Evolutionary conservation across 2,888 invertebrate genomes (phyloP), one percentile per base, ranked within the genome.

Genomic region (Xiphydria camelus): DNA sequence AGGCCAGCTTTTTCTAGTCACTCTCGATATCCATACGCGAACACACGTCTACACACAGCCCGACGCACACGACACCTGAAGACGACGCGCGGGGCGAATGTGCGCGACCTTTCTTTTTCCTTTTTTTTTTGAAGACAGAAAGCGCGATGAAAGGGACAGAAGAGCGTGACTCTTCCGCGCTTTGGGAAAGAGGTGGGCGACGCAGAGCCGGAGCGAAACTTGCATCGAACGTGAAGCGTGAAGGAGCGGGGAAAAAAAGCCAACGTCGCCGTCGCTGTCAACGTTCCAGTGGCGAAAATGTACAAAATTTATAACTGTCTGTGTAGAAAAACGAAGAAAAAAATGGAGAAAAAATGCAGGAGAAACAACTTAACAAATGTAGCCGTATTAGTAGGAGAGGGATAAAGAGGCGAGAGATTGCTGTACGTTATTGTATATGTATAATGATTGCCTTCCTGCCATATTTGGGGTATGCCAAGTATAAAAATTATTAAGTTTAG

Each of bases 381-480:
- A 53, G 56, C 53, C 39, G 56, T 51, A 47, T 51, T 53, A 49
- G 40, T 44, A 49, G n/a, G n/a, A n/a, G n/a, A n/a, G n/a, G 42
- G 39, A 38, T 41, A 41, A 26, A 4, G 29, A 29, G 35, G 40
- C n/a, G 45, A 64, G 62, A 68, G 73, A 75, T 76, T 74, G 76
- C 77, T 77, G 76, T 77, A 75, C 72, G 74, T 75, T 70, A 68
- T 73, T 67, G 76, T 76, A 70, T n/a, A n/a, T n/a, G n/a, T 76
- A 75, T 78, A 77, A 77, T 77, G 77, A 81, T 80, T 82, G 82
- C 82, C 82, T 83, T 82, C 82, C 82, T 82, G 82, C 82, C 82
- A 80, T 75, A 74, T 75, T 76, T 76, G 78, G 81, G 82, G 82
- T 82, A 78, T 81, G 79, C 82, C 81, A 77, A 77, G 73, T 74